phyloP scores from a whole-genome alignment of 2,888 invertebrate genomes.

The Leptura quadrifasciata region DNA sequence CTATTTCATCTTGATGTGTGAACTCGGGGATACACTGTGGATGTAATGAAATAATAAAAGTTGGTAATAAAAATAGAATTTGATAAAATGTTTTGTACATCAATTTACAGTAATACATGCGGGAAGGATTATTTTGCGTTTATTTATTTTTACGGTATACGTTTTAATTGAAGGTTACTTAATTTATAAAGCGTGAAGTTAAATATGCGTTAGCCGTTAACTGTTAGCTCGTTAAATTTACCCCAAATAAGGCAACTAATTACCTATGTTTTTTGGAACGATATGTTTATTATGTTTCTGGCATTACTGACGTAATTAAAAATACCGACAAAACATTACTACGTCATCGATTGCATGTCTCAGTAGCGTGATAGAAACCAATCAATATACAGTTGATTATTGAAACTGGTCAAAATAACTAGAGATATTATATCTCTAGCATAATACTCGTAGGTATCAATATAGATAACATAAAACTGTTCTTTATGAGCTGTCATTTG shows the following conservation, averaged over 20 bases:
- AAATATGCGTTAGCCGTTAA: not conserved
- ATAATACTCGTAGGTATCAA: not conserved
- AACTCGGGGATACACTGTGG: too few relatives aligned
- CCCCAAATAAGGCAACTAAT: not conserved
- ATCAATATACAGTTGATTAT: not conserved
- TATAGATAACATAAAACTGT: too few relatives aligned
- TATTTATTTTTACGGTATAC: too few relatives aligned
- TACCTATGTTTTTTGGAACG: not conserved
- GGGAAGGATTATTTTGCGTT: too few relatives aligned
- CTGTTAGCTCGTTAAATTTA: not conserved
- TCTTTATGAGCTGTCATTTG: not conserved
- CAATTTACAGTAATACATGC: too few relatives aligned
- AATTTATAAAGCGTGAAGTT: not conserved
- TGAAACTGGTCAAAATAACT: not conserved
- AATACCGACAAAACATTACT: not conserved
- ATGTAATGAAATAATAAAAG: too few relatives aligned
- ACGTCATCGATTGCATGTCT: constrained; percentile 7
- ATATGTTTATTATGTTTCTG: not conserved
- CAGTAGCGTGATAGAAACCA: not conserved
- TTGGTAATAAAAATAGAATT: too few relatives aligned
- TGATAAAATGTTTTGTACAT: too few relatives aligned
- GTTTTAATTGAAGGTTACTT: too few relatives aligned
- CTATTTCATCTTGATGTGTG: too few relatives aligned
- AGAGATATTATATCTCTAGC: too few relatives aligned
- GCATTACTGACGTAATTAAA: not conserved